Evolutionary conservation across 2,113 vertebrate species (phyloP).

Genomic region (Leptobrachium ailaonicum): DNA sequence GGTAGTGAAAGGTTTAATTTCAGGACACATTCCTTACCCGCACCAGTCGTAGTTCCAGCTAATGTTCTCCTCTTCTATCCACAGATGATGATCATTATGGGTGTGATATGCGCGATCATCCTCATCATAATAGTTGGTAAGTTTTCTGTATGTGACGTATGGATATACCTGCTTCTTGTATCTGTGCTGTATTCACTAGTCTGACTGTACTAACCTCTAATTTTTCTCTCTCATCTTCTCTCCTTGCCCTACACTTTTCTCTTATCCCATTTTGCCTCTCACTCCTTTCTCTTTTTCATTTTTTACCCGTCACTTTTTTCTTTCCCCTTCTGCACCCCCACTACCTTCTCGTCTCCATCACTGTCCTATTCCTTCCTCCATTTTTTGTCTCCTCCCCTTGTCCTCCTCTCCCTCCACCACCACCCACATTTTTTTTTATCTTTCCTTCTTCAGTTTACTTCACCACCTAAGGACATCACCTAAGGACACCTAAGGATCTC

Average conservation of each 20-base stretch:
- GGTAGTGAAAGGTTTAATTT: no score
- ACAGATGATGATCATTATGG: constrained; percentile 69
- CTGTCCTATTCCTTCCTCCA: no score
- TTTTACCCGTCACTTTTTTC: no score
- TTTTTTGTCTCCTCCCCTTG: no score
- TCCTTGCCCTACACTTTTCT: not conserved
- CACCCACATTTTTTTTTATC: no score
- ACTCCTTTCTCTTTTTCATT: no score
- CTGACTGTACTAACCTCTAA: constrained; percentile 36
- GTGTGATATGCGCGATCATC: constrained; percentile 73
- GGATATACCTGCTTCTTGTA: constrained; percentile 21
- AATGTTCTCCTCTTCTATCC: not conserved
- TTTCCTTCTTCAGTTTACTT: constrained; percentile 35
- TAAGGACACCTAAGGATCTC: constrained; percentile 38
- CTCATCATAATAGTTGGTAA: constrained; percentile 72
- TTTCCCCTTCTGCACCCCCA: no score
- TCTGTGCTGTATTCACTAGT: constrained; percentile 36
- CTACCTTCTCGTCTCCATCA: no score
- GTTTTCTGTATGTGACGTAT: constrained; percentile 45
- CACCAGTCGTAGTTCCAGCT: not conserved
- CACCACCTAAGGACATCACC: constrained; percentile 47
- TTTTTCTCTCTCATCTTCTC: constrained; percentile 24
- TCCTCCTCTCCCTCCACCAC: no score
- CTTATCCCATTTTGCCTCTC: no score
- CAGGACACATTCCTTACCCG: not conserved